Evolutionary conservation across 2,113 vertebrate species (phyloP).

Genomic region (Oreochromis tanganicae): DNA sequence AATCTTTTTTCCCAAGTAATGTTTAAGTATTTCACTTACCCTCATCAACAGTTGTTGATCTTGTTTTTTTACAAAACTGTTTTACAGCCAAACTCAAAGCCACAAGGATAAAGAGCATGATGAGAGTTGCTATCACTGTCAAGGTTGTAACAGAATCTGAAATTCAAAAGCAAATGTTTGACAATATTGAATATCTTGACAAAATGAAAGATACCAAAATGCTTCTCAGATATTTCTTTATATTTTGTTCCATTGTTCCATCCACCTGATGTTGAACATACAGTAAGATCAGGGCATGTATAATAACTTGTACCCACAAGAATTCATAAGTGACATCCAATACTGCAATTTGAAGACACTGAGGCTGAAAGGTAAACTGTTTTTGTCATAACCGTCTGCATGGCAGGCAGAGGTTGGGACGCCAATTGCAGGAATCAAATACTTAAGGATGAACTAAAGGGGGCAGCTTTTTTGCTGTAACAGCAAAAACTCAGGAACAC

Average conservation of each 20-base stretch:
- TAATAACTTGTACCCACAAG: background rate
- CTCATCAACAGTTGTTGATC: background rate
- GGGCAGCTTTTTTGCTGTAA: background rate
- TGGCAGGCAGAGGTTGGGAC: background rate
- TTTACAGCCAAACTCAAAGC: background rate
- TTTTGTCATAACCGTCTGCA: background rate
- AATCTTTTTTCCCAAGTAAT: background rate
- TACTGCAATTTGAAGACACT: background rate
- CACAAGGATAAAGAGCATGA: fast-evolving
- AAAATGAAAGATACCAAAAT: background rate
- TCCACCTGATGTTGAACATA: background rate
- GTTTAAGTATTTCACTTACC: background rate
- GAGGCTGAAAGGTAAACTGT: background rate
- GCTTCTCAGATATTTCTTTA: background rate
- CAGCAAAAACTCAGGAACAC: background rate
- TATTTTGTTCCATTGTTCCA: background rate
- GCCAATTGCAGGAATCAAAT: background rate
- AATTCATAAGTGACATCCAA: background rate
- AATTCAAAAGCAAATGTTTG: fast-evolving
- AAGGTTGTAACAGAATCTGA: background rate
- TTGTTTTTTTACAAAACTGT: background rate
- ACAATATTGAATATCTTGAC: background rate
- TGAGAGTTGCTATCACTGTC: background rate
- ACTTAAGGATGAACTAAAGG: background rate
- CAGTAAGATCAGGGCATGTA: background rate